Evolutionary conservation across 2,113 vertebrate genomes (phyloP).

Genomic region (Pleuronectes platessa): DNA sequence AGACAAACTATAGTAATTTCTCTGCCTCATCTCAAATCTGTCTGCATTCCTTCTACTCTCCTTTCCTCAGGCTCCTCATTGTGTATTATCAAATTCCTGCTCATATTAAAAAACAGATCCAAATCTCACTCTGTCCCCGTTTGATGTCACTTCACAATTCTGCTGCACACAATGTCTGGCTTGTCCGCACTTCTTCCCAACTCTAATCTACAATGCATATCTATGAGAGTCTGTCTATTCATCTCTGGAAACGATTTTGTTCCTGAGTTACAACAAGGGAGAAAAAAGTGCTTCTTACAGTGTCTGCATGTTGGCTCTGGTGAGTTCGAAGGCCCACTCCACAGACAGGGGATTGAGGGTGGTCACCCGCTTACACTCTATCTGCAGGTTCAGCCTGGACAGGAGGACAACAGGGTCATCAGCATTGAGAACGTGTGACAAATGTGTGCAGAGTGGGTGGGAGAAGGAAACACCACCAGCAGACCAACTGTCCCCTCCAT

Average conservation of each 20-base stretch:
- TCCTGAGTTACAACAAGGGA: not conserved
- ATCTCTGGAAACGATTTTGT: constrained; percentile 1
- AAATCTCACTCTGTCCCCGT: not conserved
- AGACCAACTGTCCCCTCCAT: not conserved
- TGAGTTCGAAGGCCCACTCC: constrained; percentile 96
- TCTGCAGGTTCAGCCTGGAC: constrained; percentile 89
- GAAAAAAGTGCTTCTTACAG: constrained; percentile 84
- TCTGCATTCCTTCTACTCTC: not conserved
- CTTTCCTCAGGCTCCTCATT: not conserved
- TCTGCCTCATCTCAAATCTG: constrained; percentile 4
- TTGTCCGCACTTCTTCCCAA: constrained; percentile 2
- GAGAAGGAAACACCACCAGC: not conserved
- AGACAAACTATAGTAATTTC: constrained; percentile 4
- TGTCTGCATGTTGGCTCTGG: constrained; percentile 93
- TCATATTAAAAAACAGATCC: constrained; percentile 2
- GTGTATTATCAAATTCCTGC: not conserved
- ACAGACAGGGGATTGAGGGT: constrained; percentile 87
- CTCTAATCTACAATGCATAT: constrained; percentile 8
- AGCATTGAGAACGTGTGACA: not conserved
- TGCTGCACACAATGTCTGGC: constrained; percentile 4
- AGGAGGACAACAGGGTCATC: constrained; percentile 7
- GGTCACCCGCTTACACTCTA: constrained; percentile 89
- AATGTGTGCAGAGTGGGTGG: constrained; percentile 8
- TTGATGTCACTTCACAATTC: constrained; percentile 6
- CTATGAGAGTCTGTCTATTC: not conserved